Base-by-base conservation (phyloP, 2,888 invertebrate genomes). In the Lycia hirtaria region DNA sequence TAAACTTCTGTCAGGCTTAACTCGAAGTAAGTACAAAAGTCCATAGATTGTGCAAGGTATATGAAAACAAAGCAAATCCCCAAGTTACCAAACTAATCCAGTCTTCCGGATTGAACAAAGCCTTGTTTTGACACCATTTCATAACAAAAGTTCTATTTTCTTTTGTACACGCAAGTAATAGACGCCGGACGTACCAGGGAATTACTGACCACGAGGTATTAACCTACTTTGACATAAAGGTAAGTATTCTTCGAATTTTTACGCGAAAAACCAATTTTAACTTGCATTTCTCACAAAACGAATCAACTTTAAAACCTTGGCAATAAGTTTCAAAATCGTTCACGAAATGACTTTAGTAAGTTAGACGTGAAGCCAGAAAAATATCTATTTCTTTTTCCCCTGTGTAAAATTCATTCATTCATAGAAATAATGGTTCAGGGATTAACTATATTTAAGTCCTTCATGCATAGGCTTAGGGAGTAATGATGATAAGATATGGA, bases 401-500 rank as follows among this genome's bases (percentile, higher is more conserved):
- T 59, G 66, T 65, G 50, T 40, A 37, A 64, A 70, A 77, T 73
- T 43, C 40, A 37, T 63, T 67, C 67, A 67, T 84, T 84, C 81
- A 78, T 74, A 65, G 62, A 62, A 75, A 49, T 73, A 80, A 83
- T 85, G 75, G 81, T 78, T 68, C 64, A 62, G 65, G 83, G 87
- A 87, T 88, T 87, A 84, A 62, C 55, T 45, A 66, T 71, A 76
- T 80, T 85, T 81, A 82, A 80, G 73, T 71, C 78, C 73, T 76
- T 80, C 77, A 72, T 68, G 65, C 57, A 65, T 68, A 74, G 83
- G 87, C 85, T 87, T 83, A 86, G 62, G 64, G 62, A 58, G 73
- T 87, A 84, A 87, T 85, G 84, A 74, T 65, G 83, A 88, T 84
- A 88, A 86, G 83, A 78, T 84, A 82, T 76, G 75, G 74, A 71